Percentiles rank a stretch among this genome's conserved stretches.
Conservation (phyloP, 2,797 vertebrate genomes). For the Falco novaeseelandiae region DNA sequence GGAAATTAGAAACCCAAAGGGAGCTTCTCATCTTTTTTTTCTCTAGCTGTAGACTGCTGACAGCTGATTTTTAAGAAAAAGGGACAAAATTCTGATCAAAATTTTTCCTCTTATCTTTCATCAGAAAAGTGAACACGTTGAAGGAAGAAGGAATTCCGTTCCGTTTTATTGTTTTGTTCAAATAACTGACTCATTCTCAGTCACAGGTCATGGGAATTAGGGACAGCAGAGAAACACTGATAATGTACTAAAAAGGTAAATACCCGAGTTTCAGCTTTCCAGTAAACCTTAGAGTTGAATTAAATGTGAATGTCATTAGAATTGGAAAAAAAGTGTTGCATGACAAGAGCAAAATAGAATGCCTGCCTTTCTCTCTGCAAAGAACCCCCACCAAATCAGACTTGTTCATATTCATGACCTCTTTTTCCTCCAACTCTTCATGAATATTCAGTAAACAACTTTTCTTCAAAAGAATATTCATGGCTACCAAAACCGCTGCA, state of each 20-base stretch:
- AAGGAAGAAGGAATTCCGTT: background rate
- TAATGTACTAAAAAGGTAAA: background rate
- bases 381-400: constrained; percentile 6
- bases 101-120: background rate
- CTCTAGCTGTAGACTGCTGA: background rate
- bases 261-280: background rate
- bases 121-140: background rate
- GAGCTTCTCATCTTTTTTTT: background rate
- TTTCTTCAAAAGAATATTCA: constrained; percentile 35
- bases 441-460: constrained; percentile 53
- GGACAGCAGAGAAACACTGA: background rate
- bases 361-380: background rate
- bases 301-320: background rate
- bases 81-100: background rate
- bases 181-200: background rate
- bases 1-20: background rate
- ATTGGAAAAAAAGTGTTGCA: background rate
- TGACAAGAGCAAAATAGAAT: background rate
- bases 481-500: background rate
- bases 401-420: constrained; percentile 57
- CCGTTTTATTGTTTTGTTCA: background rate
- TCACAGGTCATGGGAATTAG: background rate
- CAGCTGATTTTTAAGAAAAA: background rate
- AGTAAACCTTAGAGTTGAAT: background rate
- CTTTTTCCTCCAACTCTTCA: constrained; percentile 35